A percentile compares a stretch with the other conserved stretches of the same genome.
Evolutionary conservation across 2,888 invertebrate species (phyloP).

Genomic region (Drosophila mimica): DNA sequence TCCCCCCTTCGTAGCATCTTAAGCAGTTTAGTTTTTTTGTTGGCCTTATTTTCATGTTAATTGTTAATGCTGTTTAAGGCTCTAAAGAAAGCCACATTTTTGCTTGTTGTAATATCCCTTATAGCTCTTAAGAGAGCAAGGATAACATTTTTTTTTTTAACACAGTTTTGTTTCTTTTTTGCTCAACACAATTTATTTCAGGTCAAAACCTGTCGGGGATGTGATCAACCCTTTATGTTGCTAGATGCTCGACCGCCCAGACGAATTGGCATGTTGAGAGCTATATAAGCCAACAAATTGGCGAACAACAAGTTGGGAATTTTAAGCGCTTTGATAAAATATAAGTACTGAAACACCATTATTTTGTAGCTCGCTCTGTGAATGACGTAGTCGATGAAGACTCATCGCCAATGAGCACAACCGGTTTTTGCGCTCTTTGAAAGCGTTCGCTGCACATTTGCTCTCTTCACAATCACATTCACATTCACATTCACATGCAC

Average conservation of each 20-base stretch:
- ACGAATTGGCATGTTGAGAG: fast-evolving
- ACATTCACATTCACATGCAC: too few species aligned
- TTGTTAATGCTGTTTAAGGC: too few species aligned
- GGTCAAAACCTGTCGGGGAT: not conserved
- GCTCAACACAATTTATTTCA: not conserved
- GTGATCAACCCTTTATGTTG: slow-evolving; percentile 1
- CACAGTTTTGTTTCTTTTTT: too few species aligned
- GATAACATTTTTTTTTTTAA: too few species aligned
- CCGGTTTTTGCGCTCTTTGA: not conserved
- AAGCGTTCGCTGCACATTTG: not conserved
- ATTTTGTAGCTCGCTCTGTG: not conserved
- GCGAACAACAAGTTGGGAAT: slow-evolving; percentile 4
- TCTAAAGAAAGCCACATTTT: too few species aligned
- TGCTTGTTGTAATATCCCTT: too few species aligned
- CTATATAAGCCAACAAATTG: not conserved
- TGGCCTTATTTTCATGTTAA: too few species aligned
- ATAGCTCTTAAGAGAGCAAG: too few species aligned
- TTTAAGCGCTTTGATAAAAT: not conserved
- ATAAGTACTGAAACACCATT: too few species aligned
- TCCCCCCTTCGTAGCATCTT: not conserved
- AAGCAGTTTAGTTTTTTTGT: too few species aligned
- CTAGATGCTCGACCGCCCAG: not conserved
- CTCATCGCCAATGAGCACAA: not conserved
- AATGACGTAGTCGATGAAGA: not conserved
- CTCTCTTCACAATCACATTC: not conserved